Conservation (phyloP, 2,113 vertebrate genomes). For the Takifugu flavidus region DNA sequence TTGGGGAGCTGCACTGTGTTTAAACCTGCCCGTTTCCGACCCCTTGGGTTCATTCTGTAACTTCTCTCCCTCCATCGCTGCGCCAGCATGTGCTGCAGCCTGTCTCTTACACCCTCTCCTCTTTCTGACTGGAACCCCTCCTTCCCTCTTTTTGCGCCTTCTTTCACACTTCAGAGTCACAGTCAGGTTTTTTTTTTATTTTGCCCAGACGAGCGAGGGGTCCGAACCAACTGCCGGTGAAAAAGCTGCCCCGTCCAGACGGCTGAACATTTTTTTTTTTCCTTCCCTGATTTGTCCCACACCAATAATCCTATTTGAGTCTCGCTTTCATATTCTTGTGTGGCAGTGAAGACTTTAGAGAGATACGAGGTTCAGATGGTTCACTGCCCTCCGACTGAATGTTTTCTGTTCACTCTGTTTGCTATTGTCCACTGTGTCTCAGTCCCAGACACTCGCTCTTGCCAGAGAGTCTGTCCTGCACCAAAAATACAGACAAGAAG, state of each 20-base stretch:
- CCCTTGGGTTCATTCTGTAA: background rate
- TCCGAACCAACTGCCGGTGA: constrained; percentile 25
- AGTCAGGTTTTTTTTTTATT: constrained; percentile 26
- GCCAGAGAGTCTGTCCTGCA: constrained; percentile 21
- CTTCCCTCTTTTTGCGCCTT: constrained; percentile 33
- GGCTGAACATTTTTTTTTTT: constrained; percentile 41
- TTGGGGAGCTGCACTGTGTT: constrained; percentile 22
- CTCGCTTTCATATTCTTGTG: constrained; percentile 47
- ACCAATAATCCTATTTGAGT: constrained; percentile 33
- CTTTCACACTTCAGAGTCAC: constrained; percentile 34
- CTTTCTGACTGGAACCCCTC: constrained; percentile 20
- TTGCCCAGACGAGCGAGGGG: constrained; percentile 45
- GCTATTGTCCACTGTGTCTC: constrained; percentile 36
- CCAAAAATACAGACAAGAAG: constrained; percentile 61
- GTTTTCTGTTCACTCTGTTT: constrained; percentile 52
- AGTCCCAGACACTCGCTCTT: constrained; percentile 42
- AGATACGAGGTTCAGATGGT: constrained; percentile 58
- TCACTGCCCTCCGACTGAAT: constrained; percentile 39
- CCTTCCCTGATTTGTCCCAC: constrained; percentile 42
- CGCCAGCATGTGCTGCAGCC: constrained; percentile 41
- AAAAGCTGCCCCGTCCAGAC: constrained; percentile 40
- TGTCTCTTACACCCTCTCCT: constrained; percentile 25
- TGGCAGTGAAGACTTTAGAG: constrained; percentile 31
- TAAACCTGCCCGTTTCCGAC: background rate
- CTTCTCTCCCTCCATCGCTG: background rate